These are phyloP conservation scores for Graphium colonna DNA, from an alignment of 2,888 invertebrate genomes.

Conservation along the genomic window DNA sequence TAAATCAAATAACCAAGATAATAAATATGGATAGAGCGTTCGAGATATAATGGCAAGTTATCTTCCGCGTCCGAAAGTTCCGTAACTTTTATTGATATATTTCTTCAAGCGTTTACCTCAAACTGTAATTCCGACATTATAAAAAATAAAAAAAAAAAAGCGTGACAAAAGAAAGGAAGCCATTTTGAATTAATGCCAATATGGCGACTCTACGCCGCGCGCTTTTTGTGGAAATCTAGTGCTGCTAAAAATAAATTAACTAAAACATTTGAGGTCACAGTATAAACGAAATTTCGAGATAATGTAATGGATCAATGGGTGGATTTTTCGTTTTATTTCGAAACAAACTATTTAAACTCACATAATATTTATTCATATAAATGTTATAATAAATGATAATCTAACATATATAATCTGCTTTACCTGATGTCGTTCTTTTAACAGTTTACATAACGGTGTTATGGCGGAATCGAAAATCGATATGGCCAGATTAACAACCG, in stretches of 20 bases:
- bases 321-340: neutral
- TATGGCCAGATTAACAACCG: neutral
- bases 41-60: neutral
- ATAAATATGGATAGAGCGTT: neutral
- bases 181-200: conserved; percentile 25
- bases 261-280: conserved; percentile 49
- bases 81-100: neutral
- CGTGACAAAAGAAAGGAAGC: neutral
- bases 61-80: neutral
- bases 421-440: too few relatives aligned
- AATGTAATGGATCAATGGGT: conserved; percentile 28
- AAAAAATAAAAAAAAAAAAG: neutral
- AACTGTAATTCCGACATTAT: neutral
- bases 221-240: conserved; percentile 51
- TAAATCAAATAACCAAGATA: neutral
- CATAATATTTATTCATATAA: too few relatives aligned
- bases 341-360: too few relatives aligned
- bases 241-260: conserved; percentile 60
- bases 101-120: neutral
- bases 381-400: too few relatives aligned
- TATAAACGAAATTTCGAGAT: conserved; percentile 34
- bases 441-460: neutral
- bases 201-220: conserved; percentile 38
- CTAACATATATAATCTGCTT: too few relatives aligned
- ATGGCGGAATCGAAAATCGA: neutral